Evolutionary conservation across 2,797 vertebrate genomes (phyloP), one percentile per base, ranked within the genome.

Genomic region (Ammospiza maritima): DNA sequence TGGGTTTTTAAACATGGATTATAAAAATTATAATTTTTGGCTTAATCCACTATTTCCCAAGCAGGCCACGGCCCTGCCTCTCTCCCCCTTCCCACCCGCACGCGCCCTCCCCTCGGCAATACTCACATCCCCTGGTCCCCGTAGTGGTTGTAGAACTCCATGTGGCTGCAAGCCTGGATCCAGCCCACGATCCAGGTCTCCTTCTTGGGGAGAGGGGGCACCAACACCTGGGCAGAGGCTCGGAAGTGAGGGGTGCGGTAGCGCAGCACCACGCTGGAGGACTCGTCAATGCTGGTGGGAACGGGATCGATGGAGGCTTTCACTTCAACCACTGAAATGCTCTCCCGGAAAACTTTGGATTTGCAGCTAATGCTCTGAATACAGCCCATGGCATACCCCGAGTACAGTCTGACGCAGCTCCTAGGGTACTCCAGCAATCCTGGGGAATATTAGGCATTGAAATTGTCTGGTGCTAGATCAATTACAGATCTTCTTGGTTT

Each of bases 141-240:
- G 6, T 99, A 99, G 67, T 98, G 98, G 94, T 99, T 99, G 98
- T 99, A 99, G 96, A 99, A 99, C 97, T 99, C 99, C 99, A 99
- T 99, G 98, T 99, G 99, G 97, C 99, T 99, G 96, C 99, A 99
- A 1, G 99, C 99, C 97, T 99, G 99, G 62, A 99, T 99, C 99
- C 99, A 99, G 74, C 99, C 99, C 57, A 99, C 98, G 23, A 99
- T 98, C 99, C 99, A 99, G 21, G 99, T 99, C 98, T 99, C 99
- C 88, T 98, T 99, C 65, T 97, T 98, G 96, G 98, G 97, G 36
- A 99, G 97, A 21, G 99, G 98, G 5, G 99, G 99, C 96, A 99
- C 98, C 96, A 99, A 78, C 45, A 99, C 98, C 44, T 99, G 98
- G 11, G 99, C 99, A 1, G 98, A 98, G 65, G 99, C 99, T 87